Percentiles rank a stretch among this genome's conserved stretches.
These are phyloP conservation scores for Antennarius striatus DNA, from an alignment of 2,113 vertebrate species.

Conservation along the genomic window DNA sequence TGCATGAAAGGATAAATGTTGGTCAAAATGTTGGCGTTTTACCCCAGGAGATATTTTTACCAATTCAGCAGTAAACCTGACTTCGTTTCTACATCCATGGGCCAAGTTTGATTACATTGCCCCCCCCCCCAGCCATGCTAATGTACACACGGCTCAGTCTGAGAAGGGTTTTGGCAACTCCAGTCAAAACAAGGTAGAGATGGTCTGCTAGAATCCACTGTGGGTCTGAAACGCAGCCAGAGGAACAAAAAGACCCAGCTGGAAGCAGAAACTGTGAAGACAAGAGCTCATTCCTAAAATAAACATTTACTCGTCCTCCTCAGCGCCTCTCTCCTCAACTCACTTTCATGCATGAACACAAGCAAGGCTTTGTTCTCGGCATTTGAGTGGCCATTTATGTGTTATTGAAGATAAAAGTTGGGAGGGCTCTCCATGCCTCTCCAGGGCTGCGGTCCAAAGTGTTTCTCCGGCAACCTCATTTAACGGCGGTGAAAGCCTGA, in stretches of 20 bases:
- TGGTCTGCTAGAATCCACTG: constrained; percentile 29
- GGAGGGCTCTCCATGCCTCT: constrained; percentile 17
- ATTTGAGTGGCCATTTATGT: constrained; percentile 30
- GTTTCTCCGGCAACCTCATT: constrained; percentile 41
- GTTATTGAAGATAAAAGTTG: constrained; percentile 48
- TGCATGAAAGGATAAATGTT: too few species aligned
- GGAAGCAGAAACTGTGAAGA: constrained; percentile 45
- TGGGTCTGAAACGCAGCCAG: constrained; percentile 32
- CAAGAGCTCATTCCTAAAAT: constrained; percentile 65
- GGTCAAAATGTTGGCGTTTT: neutral
- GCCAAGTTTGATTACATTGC: constrained; percentile 21
- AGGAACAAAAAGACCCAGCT: constrained; percentile 52
- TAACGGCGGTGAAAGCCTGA: constrained; percentile 27
- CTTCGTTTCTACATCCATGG: neutral
- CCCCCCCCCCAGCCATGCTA: neutral
- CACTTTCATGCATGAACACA: constrained; percentile 51
- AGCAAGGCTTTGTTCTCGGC: constrained; percentile 38
- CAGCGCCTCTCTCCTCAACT: constrained; percentile 34
- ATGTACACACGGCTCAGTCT: constrained; percentile 10
- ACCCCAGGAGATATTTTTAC: neutral
- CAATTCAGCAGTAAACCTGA: neutral
- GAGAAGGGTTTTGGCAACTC: constrained; percentile 33
- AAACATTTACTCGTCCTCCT: constrained; percentile 47
- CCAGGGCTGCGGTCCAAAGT: constrained; percentile 16
- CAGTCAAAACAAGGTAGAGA: constrained; percentile 24